A percentile compares a stretch with the other conserved stretches of the same genome.
phyloP scores from a whole-genome alignment of 1,140 invertebrate species.

The Limonius californicus region DNA sequence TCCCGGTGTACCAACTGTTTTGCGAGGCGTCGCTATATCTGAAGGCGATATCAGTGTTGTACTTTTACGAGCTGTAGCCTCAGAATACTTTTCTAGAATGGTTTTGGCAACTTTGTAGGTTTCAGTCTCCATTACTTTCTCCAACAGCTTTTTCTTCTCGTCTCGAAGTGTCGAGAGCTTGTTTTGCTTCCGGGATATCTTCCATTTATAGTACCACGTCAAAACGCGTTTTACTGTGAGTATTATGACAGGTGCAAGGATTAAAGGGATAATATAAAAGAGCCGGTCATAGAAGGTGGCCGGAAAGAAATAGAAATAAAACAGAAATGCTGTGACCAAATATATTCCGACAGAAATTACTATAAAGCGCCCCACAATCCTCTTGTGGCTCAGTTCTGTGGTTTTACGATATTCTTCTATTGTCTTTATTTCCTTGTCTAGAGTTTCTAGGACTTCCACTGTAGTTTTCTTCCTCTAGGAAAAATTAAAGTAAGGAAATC shows the following conservation, averaged over 20 bases:
- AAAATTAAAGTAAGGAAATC: too few relatives aligned
- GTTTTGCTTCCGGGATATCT: slow-evolving; percentile 74
- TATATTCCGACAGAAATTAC: slow-evolving; percentile 78
- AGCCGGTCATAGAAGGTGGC: slow-evolving; percentile 63
- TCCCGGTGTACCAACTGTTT: not conserved
- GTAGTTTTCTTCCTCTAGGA: slow-evolving; percentile 82
- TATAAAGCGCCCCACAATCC: slow-evolving; percentile 73
- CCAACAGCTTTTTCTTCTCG: slow-evolving; percentile 85
- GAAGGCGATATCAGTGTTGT: not conserved
- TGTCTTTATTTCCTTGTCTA: slow-evolving; percentile 76
- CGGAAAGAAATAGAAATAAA: slow-evolving; percentile 77
- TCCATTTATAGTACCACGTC: slow-evolving; percentile 83
- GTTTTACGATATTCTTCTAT: slow-evolving; percentile 75
- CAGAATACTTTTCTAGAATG: slow-evolving; percentile 85
- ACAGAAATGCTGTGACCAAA: slow-evolving; percentile 65
- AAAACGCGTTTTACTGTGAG: slow-evolving; percentile 72
- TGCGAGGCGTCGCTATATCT: not conserved
- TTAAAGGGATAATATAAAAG: slow-evolving; percentile 66
- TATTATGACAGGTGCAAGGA: slow-evolving; percentile 73
- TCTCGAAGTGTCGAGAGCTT: slow-evolving; percentile 66
- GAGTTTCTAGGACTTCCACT: slow-evolving; percentile 67
- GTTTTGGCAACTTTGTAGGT: slow-evolving; percentile 95
- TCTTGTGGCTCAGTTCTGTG: slow-evolving; percentile 75
- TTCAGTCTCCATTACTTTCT: slow-evolving; percentile 96
- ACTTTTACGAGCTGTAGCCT: slow-evolving; percentile 37